Evolutionary conservation across 2,888 invertebrate genomes (phyloP), one percentile per base, ranked within the genome.

Genomic region (Tolmerus cingulatus): DNA sequence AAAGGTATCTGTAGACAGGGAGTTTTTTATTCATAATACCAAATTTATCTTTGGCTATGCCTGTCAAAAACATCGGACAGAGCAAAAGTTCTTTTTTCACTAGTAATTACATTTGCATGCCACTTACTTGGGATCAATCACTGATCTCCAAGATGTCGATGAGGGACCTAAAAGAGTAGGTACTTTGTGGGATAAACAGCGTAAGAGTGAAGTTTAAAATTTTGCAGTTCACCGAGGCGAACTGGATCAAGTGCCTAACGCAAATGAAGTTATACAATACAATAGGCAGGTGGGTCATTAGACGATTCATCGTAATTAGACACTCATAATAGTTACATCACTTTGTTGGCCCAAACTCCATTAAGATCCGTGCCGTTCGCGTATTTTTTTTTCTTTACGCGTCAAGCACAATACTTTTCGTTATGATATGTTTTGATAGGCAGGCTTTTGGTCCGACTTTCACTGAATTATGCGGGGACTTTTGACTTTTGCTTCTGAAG

Each of bases 251-350:
- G 76, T 37, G 12, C 14, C 14, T 16, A n/a, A 66, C 66, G 66
- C 66, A 66, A 66, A 66, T 66, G 66, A 66, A 66, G 76, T 76
- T 76, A 34, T 76, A 40, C 76, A 40, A 37, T 76, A 40, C 76
- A 40, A 37, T 37, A 12, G 34, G 40, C 76, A 76, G 76, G 76
- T 76, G 76, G 37, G 40, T 76, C 76, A 76, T 76, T 37, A 76
- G 76, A 66, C 37, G 76, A 37, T 76, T 12, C 40, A 76, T 16
- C 34, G 76, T 40, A 76, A 76, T 76, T 76, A 76, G 76, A 40
- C 76, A 76, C 76, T 76, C 76, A 76, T 40, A 76, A 34, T 40
- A 40, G 76, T 76, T 76, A 19, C 76, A 14, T 76, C 76, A 76
- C 19, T 66, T 19, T n/a, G 51, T n/a, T 66, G 27, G 66, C 27